Conservation (phyloP, 1,140 invertebrate species). For the Helicoverpa armigera region DNA sequence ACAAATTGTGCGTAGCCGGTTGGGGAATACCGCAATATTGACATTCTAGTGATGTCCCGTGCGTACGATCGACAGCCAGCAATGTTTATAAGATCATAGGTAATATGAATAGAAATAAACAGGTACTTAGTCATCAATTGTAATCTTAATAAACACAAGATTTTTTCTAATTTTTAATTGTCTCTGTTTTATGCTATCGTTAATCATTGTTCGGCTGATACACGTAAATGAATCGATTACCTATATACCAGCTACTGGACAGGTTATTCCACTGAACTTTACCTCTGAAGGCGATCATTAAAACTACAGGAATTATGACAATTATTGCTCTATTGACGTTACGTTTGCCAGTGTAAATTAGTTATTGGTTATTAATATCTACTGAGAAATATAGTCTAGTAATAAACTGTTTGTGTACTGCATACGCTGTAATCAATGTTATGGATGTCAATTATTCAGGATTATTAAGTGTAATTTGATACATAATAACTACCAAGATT, state of each 20-base stretch:
- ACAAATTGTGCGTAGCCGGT: conserved; percentile 50
- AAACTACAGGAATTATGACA: neutral
- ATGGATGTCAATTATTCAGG: neutral
- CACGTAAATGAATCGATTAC: too few species aligned
- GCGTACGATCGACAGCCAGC: conserved; percentile 52
- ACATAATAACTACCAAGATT: neutral
- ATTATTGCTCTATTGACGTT: neutral
- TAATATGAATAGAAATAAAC: neutral
- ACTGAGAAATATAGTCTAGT: neutral
- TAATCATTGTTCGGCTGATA: neutral
- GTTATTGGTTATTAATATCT: conserved; percentile 10
- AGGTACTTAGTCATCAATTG: neutral
- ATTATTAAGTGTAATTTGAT: neutral
- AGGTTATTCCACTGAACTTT: conserved; percentile 22
- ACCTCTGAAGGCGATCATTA: neutral
- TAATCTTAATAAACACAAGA: neutral
- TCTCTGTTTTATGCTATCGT: neutral
- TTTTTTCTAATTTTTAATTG: neutral
- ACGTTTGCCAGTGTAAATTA: neutral
- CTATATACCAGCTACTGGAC: too few species aligned
- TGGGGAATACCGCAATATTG: conserved; percentile 73
- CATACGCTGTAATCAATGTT: neutral
- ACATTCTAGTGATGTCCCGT: conserved; percentile 65
- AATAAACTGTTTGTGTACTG: neutral
- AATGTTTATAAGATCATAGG: conserved; percentile 7